phyloP scores from a whole-genome alignment of 2,888 invertebrate species.

The Tipula lateralis region DNA sequence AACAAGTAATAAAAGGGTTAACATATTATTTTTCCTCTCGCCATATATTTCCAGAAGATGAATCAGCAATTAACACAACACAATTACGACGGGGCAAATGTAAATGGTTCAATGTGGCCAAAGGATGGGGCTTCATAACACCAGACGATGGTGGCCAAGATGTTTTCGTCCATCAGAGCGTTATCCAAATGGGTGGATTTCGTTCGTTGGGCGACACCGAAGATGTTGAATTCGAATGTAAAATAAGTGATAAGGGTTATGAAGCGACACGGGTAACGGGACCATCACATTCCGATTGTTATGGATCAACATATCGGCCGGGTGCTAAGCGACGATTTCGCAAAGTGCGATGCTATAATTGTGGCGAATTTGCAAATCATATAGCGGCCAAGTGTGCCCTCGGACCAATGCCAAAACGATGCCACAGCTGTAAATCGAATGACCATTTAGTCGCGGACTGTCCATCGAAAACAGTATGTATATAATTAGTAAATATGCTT shows the following conservation, averaged over 20 bases:
- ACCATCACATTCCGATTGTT: constrained; percentile 67
- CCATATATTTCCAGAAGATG: constrained; percentile 25
- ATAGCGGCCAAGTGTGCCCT: constrained; percentile 84
- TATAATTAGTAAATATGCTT: neutral
- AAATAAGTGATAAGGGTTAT: constrained; percentile 76
- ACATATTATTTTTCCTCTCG: neutral
- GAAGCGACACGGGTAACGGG: constrained; percentile 85
- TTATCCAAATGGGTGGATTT: constrained; percentile 86
- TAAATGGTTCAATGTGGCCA: constrained; percentile 95
- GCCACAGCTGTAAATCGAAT: constrained; percentile 83
- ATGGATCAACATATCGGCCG: constrained; percentile 77
- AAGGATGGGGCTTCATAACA: constrained; percentile 92
- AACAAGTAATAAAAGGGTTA: neutral
- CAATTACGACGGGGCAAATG: constrained; percentile 65
- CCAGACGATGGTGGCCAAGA: constrained; percentile 86
- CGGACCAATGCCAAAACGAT: constrained; percentile 85
- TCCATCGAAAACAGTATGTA: constrained; percentile 54
- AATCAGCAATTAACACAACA: constrained; percentile 5
- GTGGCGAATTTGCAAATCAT: constrained; percentile 88
- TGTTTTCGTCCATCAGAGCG: constrained; percentile 92
- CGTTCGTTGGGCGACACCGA: constrained; percentile 80
- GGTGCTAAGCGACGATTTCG: constrained; percentile 75
- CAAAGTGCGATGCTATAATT: constrained; percentile 89
- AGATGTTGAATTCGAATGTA: constrained; percentile 81
- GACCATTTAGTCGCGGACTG: constrained; percentile 88